Conservation (phyloP, 1,140 invertebrate species). For the Berghia stephanieae region DNA sequence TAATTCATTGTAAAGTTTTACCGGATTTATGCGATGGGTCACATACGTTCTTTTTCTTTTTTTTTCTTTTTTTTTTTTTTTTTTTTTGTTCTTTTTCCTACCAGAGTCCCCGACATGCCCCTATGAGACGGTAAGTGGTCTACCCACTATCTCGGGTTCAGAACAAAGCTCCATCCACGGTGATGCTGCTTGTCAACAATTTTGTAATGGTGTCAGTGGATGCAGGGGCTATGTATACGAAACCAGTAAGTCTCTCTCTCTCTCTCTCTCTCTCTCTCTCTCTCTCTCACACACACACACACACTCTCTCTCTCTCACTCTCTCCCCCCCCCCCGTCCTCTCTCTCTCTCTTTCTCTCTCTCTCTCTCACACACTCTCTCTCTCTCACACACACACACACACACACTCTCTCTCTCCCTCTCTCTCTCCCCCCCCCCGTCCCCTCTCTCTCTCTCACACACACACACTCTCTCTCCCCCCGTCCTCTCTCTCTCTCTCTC, state of each 20-base stretch:
- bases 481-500: background rate
- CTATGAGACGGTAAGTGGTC: background rate
- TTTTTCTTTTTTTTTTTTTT: background rate
- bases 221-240: too few relatives aligned
- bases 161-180: too few relatives aligned
- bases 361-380: background rate
- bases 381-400: background rate
- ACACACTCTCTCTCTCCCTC: background rate
- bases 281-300: conserved; percentile 7
- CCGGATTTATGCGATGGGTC: too few relatives aligned
- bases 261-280: conserved; percentile 11
- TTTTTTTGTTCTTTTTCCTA: background rate
- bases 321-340: background rate
- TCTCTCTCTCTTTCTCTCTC: conserved; percentile 2
- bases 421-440: conserved; percentile 1
- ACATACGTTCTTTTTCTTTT: too few relatives aligned
- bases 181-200: too few relatives aligned
- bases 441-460: conserved; percentile 10
- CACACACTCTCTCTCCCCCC: background rate
- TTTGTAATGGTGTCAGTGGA: too few relatives aligned
- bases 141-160: too few relatives aligned
- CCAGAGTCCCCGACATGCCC: background rate
- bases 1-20: too few relatives aligned
- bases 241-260: background rate
- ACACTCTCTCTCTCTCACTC: background rate